Evolutionary conservation across 2,797 vertebrate genomes (phyloP).

Genomic region (Petrocephalus schoutedeni): DNA sequence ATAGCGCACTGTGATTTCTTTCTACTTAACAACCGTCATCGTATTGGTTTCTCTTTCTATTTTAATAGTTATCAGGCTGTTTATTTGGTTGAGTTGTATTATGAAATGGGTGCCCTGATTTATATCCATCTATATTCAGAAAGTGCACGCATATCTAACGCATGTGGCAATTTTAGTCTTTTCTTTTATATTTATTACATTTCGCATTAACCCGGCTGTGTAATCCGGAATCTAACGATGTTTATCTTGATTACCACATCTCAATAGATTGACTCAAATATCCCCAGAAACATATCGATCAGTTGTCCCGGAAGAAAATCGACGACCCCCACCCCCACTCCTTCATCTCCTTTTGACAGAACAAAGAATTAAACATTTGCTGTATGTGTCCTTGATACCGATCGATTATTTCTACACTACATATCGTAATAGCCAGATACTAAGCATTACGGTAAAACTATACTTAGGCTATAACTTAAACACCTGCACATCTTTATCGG

Average conservation of each 20-base stretch:
- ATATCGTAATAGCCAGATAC: not conserved
- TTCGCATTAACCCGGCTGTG: not conserved
- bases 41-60: not conserved
- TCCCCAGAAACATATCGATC: slow-evolving; percentile 30
- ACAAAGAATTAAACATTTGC: slow-evolving; percentile 52
- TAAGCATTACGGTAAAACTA: not conserved
- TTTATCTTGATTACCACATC: not conserved
- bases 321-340: not conserved
- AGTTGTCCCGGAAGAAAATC: slow-evolving; percentile 47
- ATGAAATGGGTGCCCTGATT: not conserved
- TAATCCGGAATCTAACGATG: not conserved
- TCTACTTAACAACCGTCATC: not conserved
- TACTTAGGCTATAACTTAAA: not conserved
- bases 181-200: not conserved
- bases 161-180: not conserved
- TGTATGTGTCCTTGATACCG: slow-evolving; percentile 19
- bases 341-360: slow-evolving; percentile 54
- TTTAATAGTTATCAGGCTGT: not conserved
- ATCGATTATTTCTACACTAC: slow-evolving; percentile 24
- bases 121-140: not conserved
- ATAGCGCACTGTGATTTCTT: not conserved
- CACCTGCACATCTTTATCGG: not conserved
- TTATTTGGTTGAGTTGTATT: not conserved
- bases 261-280: not conserved
- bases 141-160: not conserved